These are phyloP conservation scores for Yponomeuta evonymella DNA, from an alignment of 2,888 invertebrate genomes.

Conservation along the genomic window DNA sequence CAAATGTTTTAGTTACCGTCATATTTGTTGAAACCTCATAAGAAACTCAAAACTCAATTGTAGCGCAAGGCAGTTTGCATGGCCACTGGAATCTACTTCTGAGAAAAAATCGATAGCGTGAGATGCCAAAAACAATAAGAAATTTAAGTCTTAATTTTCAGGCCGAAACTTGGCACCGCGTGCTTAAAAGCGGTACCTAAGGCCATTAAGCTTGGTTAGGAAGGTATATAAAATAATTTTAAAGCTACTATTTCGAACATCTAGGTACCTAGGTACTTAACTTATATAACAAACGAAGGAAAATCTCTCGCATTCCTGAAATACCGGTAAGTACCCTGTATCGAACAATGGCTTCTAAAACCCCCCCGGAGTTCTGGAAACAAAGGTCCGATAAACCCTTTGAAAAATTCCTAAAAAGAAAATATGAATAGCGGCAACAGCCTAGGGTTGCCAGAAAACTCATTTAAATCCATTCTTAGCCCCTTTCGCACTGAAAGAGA, in stretches of 20 bases:
- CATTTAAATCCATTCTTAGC: conserved; percentile 28
- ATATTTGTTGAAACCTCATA: too few species aligned
- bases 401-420: conserved; percentile 31
- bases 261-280: neutral
- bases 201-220: too few species aligned
- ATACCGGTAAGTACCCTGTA: conserved; percentile 12
- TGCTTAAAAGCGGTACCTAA: too few species aligned
- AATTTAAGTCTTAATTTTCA: neutral
- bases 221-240: too few species aligned
- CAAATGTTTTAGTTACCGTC: too few species aligned
- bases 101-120: too few species aligned
- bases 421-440: conserved; percentile 35
- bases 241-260: neutral
- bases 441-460: conserved; percentile 29
- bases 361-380: conserved; percentile 29
- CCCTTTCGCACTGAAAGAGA: conserved; percentile 21
- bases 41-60: too few species aligned
- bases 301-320: neutral
- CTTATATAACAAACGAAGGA: neutral
- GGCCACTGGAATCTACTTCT: neutral
- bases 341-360: conserved; percentile 36
- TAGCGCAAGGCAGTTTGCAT: neutral
- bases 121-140: too few species aligned
- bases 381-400: conserved; percentile 44
- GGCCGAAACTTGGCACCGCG: too few species aligned